These are phyloP conservation scores for Sporophila hypoxantha DNA, from an alignment of 2,113 vertebrate species.

Conservation along the genomic window DNA sequence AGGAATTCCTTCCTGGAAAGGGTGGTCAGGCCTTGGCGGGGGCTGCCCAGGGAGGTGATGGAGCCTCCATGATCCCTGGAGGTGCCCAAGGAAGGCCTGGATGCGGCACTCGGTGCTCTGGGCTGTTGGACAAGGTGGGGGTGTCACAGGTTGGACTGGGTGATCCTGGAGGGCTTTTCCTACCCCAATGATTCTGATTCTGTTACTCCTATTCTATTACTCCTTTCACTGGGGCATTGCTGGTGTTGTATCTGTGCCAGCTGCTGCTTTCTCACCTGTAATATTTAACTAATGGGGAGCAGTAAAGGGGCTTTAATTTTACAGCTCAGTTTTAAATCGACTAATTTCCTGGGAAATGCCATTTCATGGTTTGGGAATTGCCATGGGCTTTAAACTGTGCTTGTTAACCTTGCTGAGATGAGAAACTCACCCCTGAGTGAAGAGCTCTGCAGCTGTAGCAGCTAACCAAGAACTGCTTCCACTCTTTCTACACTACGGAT, in stretches of 20 bases:
- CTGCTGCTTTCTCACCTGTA: neutral
- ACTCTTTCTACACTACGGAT: neutral
- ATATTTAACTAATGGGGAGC: neutral
- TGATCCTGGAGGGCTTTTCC: neutral
- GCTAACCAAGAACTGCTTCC: neutral
- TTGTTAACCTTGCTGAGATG: neutral
- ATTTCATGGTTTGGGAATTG: neutral
- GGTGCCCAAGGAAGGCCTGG: neutral
- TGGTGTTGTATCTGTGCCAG: neutral
- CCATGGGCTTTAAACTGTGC: neutral
- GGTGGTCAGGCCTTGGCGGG: neutral
- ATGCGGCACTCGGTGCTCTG: neutral
- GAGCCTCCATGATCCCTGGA: neutral
- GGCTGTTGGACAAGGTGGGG: neutral
- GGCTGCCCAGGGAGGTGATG: neutral
- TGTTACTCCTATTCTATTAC: neutral
- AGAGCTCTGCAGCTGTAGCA: neutral
- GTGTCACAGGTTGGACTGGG: neutral
- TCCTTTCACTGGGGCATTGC: neutral
- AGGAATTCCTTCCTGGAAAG: neutral
- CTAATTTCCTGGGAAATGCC: neutral
- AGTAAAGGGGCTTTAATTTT: neutral
- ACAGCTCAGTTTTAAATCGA: neutral
- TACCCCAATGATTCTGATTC: neutral
- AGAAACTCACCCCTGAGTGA: neutral